Base-by-base conservation (phyloP, 1,140 invertebrate genomes). In the Homarus americanus region DNA sequence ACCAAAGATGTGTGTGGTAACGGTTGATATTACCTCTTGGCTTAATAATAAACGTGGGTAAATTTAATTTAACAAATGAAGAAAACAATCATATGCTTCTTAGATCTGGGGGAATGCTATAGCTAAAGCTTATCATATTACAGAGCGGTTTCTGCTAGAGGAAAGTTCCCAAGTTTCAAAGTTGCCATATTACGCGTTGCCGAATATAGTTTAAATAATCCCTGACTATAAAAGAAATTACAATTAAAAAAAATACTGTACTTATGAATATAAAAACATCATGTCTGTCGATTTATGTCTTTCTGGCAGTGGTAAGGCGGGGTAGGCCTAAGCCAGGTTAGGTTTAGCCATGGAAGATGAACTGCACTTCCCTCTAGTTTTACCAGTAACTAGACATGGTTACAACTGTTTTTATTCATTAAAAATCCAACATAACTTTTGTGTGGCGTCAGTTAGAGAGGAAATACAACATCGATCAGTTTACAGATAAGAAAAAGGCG, bases 1-100 rank as follows among this genome's bases (percentile, higher is more conserved):
- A 66, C 63, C 66, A 38, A 32, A 28, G 41, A 83, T 49, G 24
- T 17, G 41, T 66, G 28, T 75, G 83, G 44, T 49, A 85, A 75
- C 66, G 41, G 72, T 85, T 49, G n/a, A 28, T 41, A 49, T 49
- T 49, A 49, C 44, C 15, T 38, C 53, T 66, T 83, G 34, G 44
- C 34, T 58, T 83, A n/a, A 15, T n/a, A n/a, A n/a, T n/a, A n/a
- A n/a, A n/a, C n/a, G n/a, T 34, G 41, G 9, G 24, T 75, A 32
- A 17, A 32, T 15, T 32, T 4, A 32, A 75, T 17, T 34, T 75
- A 32, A 4, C 17, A 1, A 32, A 75, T 75, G 15, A 17, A 32
- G n/a, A n/a, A n/a, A n/a, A n/a, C n/a, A n/a, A n/a, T n/a, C n/a
- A n/a, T n/a, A n/a, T n/a, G n/a, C n/a, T n/a, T n/a, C n/a, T n/a